These are phyloP conservation scores for Masnerella sp. DNA, from an alignment of 2,888 invertebrate species.

Conservation along the genomic window DNA sequence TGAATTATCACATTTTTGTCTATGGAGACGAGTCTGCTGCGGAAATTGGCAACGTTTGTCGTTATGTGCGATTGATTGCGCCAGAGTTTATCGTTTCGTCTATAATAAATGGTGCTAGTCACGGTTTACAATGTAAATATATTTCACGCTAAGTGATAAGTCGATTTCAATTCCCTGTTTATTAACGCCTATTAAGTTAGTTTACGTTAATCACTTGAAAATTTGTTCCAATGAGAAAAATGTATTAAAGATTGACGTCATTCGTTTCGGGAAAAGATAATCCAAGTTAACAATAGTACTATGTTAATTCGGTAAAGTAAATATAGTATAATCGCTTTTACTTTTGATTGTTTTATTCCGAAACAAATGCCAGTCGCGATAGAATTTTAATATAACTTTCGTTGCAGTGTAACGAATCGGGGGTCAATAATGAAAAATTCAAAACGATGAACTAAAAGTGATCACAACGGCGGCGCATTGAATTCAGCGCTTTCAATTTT, in stretches of 20 bases:
- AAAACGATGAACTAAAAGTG: background rate
- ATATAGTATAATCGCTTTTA: too few relatives aligned
- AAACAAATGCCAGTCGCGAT: background rate
- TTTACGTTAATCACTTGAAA: too few relatives aligned
- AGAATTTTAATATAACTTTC: too few relatives aligned
- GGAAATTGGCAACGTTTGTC: constrained; percentile 43
- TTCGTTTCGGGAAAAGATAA: too few relatives aligned
- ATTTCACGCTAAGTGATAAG: background rate
- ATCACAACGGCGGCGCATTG: background rate
- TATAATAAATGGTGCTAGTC: constrained; percentile 18
- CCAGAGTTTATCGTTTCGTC: constrained; percentile 13
- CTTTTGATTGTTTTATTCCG: background rate
- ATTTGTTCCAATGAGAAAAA: too few relatives aligned
- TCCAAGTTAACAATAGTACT: too few relatives aligned
- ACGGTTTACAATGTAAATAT: background rate
- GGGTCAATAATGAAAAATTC: background rate
- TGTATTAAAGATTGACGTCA: too few relatives aligned
- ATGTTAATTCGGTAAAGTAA: too few relatives aligned
- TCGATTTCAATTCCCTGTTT: background rate
- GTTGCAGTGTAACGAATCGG: too few relatives aligned
- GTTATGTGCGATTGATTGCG: constrained; percentile 34
- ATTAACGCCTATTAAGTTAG: too few relatives aligned
- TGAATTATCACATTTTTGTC: constrained; percentile 39
- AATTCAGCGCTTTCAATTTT: background rate
- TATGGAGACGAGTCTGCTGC: constrained; percentile 24